Percentiles rank a stretch among this genome's conserved stretches.
Conservation (phyloP, 2,888 invertebrate genomes). For the Drosophila infuscata region DNA sequence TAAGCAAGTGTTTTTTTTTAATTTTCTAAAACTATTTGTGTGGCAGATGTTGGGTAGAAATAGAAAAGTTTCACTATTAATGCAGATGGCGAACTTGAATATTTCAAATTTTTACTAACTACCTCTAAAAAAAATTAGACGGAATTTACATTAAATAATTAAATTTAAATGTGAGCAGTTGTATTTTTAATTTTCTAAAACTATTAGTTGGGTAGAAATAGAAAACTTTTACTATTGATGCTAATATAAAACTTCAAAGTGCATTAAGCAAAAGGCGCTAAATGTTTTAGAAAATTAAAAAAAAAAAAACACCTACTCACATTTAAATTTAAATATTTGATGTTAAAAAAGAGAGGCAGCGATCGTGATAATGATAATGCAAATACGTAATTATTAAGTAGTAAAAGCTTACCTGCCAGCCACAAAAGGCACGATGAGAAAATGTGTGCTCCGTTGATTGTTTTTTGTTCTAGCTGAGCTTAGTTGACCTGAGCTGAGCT, state of each 20-base stretch:
- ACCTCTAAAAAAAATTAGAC: not conserved
- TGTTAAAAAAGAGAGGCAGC: not conserved
- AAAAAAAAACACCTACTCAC: no score
- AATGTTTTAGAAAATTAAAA: no score
- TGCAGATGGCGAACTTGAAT: not conserved
- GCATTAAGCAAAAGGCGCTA: not conserved
- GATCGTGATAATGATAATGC: not conserved
- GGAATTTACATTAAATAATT: not conserved
- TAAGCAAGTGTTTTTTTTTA: not conserved
- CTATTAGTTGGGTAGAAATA: not conserved
- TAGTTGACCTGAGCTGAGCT: not conserved
- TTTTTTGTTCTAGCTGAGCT: slow-evolving; percentile 29
- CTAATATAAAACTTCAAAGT: not conserved
- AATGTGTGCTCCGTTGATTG: not conserved
- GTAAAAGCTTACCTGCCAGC: slow-evolving; percentile 51
- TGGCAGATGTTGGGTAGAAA: not conserved
- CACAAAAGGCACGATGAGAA: slow-evolving; percentile 11
- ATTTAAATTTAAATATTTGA: no score
- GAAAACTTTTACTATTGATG: not conserved
- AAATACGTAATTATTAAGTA: slow-evolving; percentile 1
- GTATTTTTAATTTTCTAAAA: not conserved
- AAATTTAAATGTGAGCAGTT: not conserved
- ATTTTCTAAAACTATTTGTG: not conserved
- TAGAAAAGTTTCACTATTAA: not conserved
- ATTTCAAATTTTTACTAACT: not conserved